phyloP scores from a whole-genome alignment of 2,113 vertebrate genomes.

The Clarias gariepinus region DNA sequence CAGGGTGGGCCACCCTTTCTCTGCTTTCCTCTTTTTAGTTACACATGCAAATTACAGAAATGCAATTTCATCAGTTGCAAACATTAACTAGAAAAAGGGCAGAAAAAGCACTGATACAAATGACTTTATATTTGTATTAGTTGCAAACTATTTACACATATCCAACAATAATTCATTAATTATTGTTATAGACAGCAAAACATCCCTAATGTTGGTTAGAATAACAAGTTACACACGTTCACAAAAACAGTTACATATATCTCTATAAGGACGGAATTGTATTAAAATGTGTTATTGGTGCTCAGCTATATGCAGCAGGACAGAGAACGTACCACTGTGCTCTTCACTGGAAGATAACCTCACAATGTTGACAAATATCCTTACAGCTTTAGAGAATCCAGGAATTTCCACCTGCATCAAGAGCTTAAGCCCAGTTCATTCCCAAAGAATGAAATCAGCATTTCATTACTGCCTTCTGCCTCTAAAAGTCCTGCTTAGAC shows the following conservation, averaged over 20 bases:
- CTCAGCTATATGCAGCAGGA: not conserved
- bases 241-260: not conserved
- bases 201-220: not conserved
- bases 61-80: not conserved
- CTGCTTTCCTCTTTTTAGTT: slow-evolving; percentile 8
- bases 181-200: not conserved
- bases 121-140: slow-evolving; percentile 6
- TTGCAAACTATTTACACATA: not conserved
- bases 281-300: not conserved
- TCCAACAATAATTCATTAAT: too few species aligned
- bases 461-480: slow-evolving; percentile 1
- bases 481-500: slow-evolving; percentile 12
- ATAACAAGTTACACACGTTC: not conserved
- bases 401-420: not conserved
- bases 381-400: slow-evolving; percentile 43
- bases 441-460: slow-evolving; percentile 8
- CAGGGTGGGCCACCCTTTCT: too few species aligned
- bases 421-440: slow-evolving; percentile 6
- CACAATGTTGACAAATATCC: not conserved
- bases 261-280: not conserved
- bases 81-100: slow-evolving; percentile 2
- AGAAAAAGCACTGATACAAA: not conserved
- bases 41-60: not conserved
- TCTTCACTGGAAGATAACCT: slow-evolving; percentile 9
- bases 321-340: slow-evolving; percentile 32